Percentiles rank a stretch among this genome's conserved stretches.
Conservation (phyloP, 2,888 invertebrate genomes). For the Patella ulyssiponensis region DNA sequence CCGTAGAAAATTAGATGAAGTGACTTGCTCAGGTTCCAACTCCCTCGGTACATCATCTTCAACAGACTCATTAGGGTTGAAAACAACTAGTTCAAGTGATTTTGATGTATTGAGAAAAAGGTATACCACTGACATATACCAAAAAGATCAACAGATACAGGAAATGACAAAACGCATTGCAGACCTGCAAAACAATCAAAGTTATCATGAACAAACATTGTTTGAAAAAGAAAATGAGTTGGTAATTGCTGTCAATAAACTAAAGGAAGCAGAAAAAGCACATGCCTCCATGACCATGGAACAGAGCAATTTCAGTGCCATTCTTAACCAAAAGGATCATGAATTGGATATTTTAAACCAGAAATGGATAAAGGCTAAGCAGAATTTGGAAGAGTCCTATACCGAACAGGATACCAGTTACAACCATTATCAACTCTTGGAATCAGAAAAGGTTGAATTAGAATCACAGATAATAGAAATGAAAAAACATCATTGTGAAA, state of each 20-base stretch:
- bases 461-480: constrained; percentile 2
- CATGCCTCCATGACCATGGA: not conserved
- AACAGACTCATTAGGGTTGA: not conserved
- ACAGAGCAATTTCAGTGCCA: not conserved
- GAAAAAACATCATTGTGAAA: constrained; percentile 5
- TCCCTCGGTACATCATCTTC: not conserved
- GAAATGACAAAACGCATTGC: not conserved
- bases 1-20: constrained; percentile 1
- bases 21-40: not conserved
- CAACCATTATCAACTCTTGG: not conserved
- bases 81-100: not conserved
- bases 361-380: not conserved
- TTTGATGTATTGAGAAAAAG: not conserved
- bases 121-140: not conserved
- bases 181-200: not conserved
- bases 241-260: not conserved
- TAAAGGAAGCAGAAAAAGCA: not conserved
- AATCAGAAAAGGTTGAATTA: not conserved
- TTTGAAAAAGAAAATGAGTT: constrained; percentile 15
- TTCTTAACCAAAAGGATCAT: not conserved
- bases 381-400: not conserved
- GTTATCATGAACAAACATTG: constrained; percentile 3
- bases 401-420: not conserved
- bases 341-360: not conserved
- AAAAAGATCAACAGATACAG: not conserved